These are phyloP conservation scores for Capitella teleta DNA, from an alignment of 1,140 invertebrate genomes.

Conservation along the genomic window DNA sequence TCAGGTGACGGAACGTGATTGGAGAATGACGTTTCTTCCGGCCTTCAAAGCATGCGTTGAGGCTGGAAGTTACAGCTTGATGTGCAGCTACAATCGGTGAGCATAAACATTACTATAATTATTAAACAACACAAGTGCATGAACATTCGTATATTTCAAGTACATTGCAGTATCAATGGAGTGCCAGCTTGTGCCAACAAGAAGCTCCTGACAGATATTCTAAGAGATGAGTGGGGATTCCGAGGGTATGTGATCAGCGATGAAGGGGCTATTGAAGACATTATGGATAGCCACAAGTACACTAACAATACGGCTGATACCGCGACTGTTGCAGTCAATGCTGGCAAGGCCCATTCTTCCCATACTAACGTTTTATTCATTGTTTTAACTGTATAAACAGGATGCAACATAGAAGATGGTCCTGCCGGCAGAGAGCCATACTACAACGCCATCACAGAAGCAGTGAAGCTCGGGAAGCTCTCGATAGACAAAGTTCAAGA, in stretches of 20 bases:
- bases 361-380: neutral
- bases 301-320: conserved; percentile 20
- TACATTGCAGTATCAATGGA: conserved; percentile 25
- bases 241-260: conserved; percentile 36
- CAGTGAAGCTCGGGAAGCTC: conserved; percentile 13
- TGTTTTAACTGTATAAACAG: conserved; percentile 5
- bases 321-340: conserved; percentile 27
- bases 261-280: conserved; percentile 28
- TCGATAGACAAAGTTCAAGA: conserved; percentile 11
- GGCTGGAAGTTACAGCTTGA: conserved; percentile 32
- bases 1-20: conserved; percentile 24
- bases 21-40: conserved; percentile 35
- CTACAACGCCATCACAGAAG: conserved; percentile 8
- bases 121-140: neutral
- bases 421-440: neutral
- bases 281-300: conserved; percentile 27
- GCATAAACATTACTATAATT: neutral
- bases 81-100: conserved; percentile 38
- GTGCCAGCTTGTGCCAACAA: conserved; percentile 34
- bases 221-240: conserved; percentile 27
- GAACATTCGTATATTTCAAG: neutral
- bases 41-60: conserved; percentile 33
- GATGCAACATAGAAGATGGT: conserved; percentile 12
- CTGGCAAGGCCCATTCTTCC: conserved; percentile 14
- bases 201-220: conserved; percentile 26